Conservation (phyloP, 2,113 vertebrate genomes). For the Phrynosoma platyrhinos region DNA sequence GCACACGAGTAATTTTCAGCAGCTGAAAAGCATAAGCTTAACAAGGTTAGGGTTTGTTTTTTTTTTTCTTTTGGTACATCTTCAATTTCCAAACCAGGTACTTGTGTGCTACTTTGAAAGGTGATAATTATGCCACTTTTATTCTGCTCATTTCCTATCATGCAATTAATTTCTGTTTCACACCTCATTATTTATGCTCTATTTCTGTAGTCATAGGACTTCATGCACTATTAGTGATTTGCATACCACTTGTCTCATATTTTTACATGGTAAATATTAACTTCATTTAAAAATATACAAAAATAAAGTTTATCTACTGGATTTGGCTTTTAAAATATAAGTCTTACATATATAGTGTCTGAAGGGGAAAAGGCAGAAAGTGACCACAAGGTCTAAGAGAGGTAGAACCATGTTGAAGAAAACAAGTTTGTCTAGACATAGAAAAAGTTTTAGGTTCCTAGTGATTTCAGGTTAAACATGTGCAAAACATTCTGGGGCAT, state of each 20-base stretch:
- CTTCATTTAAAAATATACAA: background rate
- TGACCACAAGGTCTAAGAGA: no score
- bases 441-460: no score
- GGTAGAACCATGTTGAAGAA: no score
- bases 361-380: no score
- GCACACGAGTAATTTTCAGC: background rate
- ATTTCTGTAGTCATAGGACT: background rate
- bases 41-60: background rate
- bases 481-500: no score
- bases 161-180: background rate
- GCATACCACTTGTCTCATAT: background rate
- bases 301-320: background rate
- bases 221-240: background rate
- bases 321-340: background rate
- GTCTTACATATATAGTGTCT: background rate
- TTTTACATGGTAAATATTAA: background rate
- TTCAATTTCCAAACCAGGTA: background rate
- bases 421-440: no score
- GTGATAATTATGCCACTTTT: conserved; percentile 3
- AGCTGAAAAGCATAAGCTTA: background rate
- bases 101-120: background rate
- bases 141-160: background rate
- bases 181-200: fast-evolving
- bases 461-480: no score
- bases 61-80: background rate